Evolutionary conservation across 2,888 invertebrate genomes (phyloP).

Genomic region (Parnassius mnemosyne): DNA sequence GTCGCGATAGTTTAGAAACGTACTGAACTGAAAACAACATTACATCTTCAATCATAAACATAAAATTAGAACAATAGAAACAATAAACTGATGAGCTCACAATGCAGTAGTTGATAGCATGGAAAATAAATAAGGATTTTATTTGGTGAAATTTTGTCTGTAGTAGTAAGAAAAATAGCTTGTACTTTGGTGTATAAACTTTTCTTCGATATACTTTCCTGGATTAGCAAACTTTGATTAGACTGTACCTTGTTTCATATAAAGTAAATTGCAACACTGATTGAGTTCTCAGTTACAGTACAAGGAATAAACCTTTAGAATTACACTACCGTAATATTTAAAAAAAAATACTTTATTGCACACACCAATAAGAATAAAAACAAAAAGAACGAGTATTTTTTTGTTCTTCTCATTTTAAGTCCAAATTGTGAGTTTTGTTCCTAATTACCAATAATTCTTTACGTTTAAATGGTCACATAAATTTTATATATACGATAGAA

Average conservation of each 20-base stretch:
- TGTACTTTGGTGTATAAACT: conserved; percentile 15
- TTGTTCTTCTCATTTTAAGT: too few species aligned
- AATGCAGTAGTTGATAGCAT: not conserved
- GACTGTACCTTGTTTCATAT: conserved; percentile 10
- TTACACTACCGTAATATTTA: not conserved
- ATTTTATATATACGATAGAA: too few species aligned
- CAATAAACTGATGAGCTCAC: conserved; percentile 25
- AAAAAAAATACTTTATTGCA: too few species aligned
- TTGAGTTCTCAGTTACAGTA: conserved; percentile 11
- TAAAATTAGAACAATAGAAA: conserved; percentile 23
- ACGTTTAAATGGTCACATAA: too few species aligned
- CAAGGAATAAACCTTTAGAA: not conserved
- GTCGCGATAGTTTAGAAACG: conserved; percentile 18
- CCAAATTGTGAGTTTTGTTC: too few species aligned
- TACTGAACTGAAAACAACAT: conserved; percentile 25
- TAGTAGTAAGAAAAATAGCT: conserved; percentile 9
- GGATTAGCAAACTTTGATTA: conserved; percentile 22
- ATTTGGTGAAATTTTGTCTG: conserved; percentile 3
- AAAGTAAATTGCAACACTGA: conserved; percentile 18
- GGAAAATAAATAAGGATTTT: conserved; percentile 11
- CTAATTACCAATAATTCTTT: too few species aligned
- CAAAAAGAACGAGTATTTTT: too few species aligned
- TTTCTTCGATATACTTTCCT: conserved; percentile 12
- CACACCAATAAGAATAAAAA: too few species aligned
- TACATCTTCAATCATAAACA: conserved; percentile 21